A percentile compares a stretch with the other conserved stretches of the same genome.
These are phyloP conservation scores for Arnoldichthys spilopterus DNA, from an alignment of 2,797 vertebrate species.

Conservation along the genomic window DNA sequence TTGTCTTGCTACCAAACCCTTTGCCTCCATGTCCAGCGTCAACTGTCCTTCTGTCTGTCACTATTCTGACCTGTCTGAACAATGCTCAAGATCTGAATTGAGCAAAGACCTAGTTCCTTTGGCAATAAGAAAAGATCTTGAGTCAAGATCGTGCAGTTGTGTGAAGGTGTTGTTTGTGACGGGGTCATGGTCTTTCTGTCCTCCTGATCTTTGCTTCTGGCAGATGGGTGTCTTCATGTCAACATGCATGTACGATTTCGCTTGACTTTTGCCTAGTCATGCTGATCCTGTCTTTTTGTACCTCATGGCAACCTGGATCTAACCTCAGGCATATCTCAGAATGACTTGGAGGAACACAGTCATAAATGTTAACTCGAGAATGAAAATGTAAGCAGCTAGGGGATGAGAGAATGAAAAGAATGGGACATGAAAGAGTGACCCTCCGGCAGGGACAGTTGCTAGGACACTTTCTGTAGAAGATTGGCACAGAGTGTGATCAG, in stretches of 20 bases:
- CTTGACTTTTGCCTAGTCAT: constrained; percentile 19
- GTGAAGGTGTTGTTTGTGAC: background rate
- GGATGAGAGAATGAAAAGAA: constrained; percentile 64
- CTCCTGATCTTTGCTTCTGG: background rate
- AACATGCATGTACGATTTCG: constrained; percentile 3
- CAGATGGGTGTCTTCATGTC: constrained; percentile 12
- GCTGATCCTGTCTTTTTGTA: constrained; percentile 15
- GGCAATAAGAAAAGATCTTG: constrained; percentile 1
- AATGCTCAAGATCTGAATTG: background rate
- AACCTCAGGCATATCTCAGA: constrained; percentile 20
- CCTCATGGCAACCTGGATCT: constrained; percentile 16
- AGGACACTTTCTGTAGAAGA: background rate
- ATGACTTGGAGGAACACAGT: constrained; percentile 48
- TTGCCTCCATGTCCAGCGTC: background rate
- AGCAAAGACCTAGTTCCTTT: constrained; percentile 9
- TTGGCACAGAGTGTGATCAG: background rate
- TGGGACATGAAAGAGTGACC: constrained; percentile 70
- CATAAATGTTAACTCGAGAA: background rate
- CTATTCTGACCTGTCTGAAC: constrained; percentile 31
- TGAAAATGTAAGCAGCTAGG: background rate
- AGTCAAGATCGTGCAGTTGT: background rate
- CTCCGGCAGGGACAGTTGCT: constrained; percentile 56
- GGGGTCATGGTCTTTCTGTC: background rate
- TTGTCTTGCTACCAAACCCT: background rate
- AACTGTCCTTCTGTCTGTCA: background rate